Evolutionary conservation across 1,140 invertebrate genomes (phyloP).

Genomic region (Drosophila subobscura): DNA sequence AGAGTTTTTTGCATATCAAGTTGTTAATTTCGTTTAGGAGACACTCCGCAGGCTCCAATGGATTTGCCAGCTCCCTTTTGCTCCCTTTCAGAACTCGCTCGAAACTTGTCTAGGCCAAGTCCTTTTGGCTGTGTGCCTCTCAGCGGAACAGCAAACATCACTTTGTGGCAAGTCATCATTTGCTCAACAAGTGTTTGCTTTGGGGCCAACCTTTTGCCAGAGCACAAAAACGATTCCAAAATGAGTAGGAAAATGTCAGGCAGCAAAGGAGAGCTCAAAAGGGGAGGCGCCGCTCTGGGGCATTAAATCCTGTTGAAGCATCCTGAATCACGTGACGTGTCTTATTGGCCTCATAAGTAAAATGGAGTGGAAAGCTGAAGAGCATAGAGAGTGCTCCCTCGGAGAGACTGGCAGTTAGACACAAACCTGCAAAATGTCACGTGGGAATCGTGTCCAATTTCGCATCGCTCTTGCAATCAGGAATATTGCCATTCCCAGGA

Average conservation of each 20-base stretch:
- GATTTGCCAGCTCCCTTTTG: conserved; percentile 34
- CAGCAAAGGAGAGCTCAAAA: too few species aligned
- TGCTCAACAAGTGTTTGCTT: conserved; percentile 80
- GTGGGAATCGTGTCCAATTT: conserved; percentile 65
- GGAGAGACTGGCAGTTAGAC: conserved; percentile 8
- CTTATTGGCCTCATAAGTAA: conserved; percentile 76
- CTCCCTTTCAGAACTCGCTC: conserved; percentile 1
- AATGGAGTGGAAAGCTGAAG: conserved; percentile 6
- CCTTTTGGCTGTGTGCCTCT: neutral
- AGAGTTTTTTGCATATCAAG: conserved; percentile 59
- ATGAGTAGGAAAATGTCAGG: conserved; percentile 24
- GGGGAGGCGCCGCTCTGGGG: too few species aligned
- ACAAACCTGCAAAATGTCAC: conserved; percentile 70
- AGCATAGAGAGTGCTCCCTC: too few species aligned
- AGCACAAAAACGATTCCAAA: conserved; percentile 22
- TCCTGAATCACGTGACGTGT: conserved; percentile 71
- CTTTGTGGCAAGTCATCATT: conserved; percentile 76
- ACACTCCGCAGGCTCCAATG: conserved; percentile 16
- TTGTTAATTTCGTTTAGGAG: conserved; percentile 72
- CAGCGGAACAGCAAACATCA: conserved; percentile 70
- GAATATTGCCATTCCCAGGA: conserved; percentile 28
- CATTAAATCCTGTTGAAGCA: neutral
- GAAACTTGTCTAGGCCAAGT: conserved; percentile 34
- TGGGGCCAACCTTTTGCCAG: conserved; percentile 64
- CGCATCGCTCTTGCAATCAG: conserved; percentile 31